Evolutionary conservation across 2,888 invertebrate species (phyloP), one percentile per base, ranked within the genome.

Genomic region (Parochlus steinenii): DNA sequence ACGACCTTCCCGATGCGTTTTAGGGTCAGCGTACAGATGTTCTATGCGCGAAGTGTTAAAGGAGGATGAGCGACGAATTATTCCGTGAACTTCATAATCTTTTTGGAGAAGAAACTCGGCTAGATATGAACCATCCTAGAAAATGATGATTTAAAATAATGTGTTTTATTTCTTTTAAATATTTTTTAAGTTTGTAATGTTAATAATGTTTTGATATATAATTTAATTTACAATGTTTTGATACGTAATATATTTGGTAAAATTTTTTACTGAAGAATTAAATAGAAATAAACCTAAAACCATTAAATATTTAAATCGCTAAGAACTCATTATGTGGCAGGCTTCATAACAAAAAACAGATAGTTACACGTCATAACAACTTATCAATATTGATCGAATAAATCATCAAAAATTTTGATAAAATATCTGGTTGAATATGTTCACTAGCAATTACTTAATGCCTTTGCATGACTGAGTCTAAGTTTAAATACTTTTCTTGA

Each of bases 11-110:
- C 72, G 74, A 58, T 97, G 97, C 16, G 81, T 74, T 24, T 77
- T 71, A 0, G 86, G 86, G 58, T 95, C 80, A 1, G 76, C 81
- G 56, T 98, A 97, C 33, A 99, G 62, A 60, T 99, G 98, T 51
- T 92, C 82, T 42, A 99, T 97, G 40, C 98, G 69, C 4, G 77
- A 77, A 0, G 98, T 99, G 57, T 98, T 99, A 56, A 99, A 98
- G 0, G 89, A 83, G 48, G 92, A 92, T 0, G 93, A 80, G 18
- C 98, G 65, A 12, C 98, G 66, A 31, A 98, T 83, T 36, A 98
- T 83, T 0, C 98, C 98, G 58, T 98, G 97, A 0, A 98, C 86
- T 38, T 79, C 74, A 53, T 97, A 97, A 6, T 87, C 90, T 58
- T 93, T 95, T 33, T 74, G 71, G 14, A 97, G 63, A 2, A 97